Evolutionary conservation across 1,140 invertebrate species (phyloP).

Genomic region (Plectus sambesii): DNA sequence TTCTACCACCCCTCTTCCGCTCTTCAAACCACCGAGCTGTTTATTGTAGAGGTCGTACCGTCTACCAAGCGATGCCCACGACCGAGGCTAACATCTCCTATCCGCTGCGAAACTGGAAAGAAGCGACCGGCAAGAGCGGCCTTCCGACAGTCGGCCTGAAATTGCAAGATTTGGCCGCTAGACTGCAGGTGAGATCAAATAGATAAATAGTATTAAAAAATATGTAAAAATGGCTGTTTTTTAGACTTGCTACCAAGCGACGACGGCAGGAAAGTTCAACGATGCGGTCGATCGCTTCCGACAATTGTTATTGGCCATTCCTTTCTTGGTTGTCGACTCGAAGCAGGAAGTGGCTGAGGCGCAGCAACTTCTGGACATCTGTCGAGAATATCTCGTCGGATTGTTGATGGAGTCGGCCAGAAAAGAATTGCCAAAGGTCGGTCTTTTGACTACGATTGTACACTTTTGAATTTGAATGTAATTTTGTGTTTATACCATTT

Average conservation of each 20-base stretch:
- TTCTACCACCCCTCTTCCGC: too few species aligned
- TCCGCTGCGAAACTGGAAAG: constrained; percentile 78
- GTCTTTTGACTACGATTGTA: constrained; percentile 84
- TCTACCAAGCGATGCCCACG: constrained; percentile 64
- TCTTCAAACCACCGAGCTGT: constrained; percentile 1
- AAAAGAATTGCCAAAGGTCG: constrained; percentile 85
- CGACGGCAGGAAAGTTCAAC: constrained; percentile 86
- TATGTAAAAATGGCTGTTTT: constrained; percentile 4
- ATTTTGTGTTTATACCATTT: constrained; percentile 22
- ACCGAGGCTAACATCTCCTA: constrained; percentile 62
- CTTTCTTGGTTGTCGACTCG: constrained; percentile 78
- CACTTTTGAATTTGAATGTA: too few species aligned
- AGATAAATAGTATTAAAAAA: not conserved
- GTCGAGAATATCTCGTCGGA: constrained; percentile 79
- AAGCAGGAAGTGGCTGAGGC: constrained; percentile 76
- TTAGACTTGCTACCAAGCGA: constrained; percentile 75
- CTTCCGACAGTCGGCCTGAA: constrained; percentile 68
- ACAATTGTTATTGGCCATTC: constrained; percentile 67
- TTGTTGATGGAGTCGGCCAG: constrained; percentile 81
- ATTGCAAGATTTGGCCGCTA: constrained; percentile 65
- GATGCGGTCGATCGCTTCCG: constrained; percentile 83
- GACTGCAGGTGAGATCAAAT: constrained; percentile 62
- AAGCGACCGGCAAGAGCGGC: constrained; percentile 61
- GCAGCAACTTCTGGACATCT: constrained; percentile 80
- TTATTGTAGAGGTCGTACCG: constrained; percentile 56